Base-by-base conservation (phyloP, 2,888 invertebrate species). In the Artemia sinica region DNA sequence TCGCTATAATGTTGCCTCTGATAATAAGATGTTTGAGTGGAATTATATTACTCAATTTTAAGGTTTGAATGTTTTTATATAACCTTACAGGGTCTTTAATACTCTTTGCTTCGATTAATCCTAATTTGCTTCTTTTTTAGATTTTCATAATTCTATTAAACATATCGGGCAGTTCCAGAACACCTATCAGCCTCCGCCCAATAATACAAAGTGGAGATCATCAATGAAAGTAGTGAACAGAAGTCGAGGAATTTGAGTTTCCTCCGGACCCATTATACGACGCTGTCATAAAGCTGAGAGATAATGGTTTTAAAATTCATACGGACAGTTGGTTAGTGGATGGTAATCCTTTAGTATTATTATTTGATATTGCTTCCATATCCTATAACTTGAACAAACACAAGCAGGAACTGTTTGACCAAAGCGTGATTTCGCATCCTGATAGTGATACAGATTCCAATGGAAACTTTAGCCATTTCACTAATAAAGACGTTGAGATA, bases 321-420 rank as follows among this genome's bases (percentile, higher is more conserved):
- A 93, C 91, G 50, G 98, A 98, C n/a, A 87, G 95, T 4, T 98
- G 98, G 98, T 79, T 99, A 67, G 98, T 99, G 3, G 98, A 99
- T 76, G 98, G 98, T n/a, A 97, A 95, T 80, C 98, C 98, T 0
- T 94, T 94, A 78, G 88, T 99, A 65, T 86, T 99, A 69, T 82
- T 99, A 6, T 96, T 99, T 81, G 98, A 99, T 78, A 90, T 99
- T 76, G 91, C 92, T 18, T 92, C 93, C 0, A 95, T 89, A 0
- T 90, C 94, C 0, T 93, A 93, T 91, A 94, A 94, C 78, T 78
- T 99, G 75, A 93, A 96, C 77, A 86, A 89, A 70, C 98, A 88
- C 81, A 97, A 96, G 76, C 87, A 89, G 72, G 92, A 97, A 77
- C 78, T 98, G 51, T 98, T 94, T 93, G 86, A 88, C 72, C 86